Percentiles rank a stretch among this genome's conserved stretches.
Conservation (phyloP, 1,140 invertebrate genomes). For the Episyrphus balteatus region DNA sequence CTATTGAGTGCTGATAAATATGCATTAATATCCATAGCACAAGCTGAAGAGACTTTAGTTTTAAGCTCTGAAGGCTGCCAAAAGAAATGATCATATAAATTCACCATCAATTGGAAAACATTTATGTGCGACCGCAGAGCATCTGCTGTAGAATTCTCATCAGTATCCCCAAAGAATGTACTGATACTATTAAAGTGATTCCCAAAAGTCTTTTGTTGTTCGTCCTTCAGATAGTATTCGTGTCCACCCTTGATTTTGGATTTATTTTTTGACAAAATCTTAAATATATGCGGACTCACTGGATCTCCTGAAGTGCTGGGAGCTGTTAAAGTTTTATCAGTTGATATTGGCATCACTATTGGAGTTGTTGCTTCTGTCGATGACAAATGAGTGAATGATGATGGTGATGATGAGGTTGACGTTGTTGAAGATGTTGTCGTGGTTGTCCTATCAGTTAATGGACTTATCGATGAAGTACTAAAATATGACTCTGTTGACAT, state of each 20-base stretch:
- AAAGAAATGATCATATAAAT: constrained; percentile 33
- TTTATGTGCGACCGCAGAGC: constrained; percentile 23
- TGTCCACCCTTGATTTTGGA: constrained; percentile 22
- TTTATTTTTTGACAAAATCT: constrained; percentile 22
- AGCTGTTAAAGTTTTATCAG: background rate
- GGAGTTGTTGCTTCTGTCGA: background rate
- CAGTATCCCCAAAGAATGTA: constrained; percentile 11
- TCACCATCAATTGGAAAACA: constrained; percentile 31
- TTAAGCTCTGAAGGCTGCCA: constrained; percentile 31
- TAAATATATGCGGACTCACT: constrained; percentile 23
- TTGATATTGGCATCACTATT: background rate
- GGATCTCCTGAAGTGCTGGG: too few species aligned
- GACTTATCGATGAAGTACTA: background rate
- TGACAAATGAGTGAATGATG: background rate
- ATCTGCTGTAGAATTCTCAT: constrained; percentile 16
- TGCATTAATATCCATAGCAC: constrained; percentile 28
- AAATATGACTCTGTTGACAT: too few species aligned
- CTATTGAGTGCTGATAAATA: constrained; percentile 29
- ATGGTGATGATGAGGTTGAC: background rate
- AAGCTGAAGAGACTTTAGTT: constrained; percentile 22
- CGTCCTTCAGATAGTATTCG: constrained; percentile 19
- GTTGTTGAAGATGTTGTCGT: constrained; percentile 5
- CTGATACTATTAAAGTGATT: constrained; percentile 29
- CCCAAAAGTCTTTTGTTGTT: constrained; percentile 20
- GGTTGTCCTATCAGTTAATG: background rate